phyloP scores from a whole-genome alignment of 2,797 vertebrate species.

The Bufotes viridis region DNA sequence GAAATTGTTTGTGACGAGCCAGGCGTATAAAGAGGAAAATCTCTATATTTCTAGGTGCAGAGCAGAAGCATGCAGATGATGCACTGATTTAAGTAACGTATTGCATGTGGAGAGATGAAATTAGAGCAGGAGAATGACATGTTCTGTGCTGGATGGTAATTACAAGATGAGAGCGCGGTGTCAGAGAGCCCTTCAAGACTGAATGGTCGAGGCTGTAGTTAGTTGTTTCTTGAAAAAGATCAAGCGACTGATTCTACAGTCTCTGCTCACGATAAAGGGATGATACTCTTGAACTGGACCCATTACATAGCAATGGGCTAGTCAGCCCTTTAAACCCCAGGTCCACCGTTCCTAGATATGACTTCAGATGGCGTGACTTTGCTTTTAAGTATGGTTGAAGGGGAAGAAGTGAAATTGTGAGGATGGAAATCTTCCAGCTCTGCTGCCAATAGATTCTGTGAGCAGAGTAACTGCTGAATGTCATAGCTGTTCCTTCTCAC shows the following conservation, averaged over 20 bases:
- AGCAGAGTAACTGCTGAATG: conserved; percentile 19
- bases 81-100: background rate
- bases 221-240: conserved; percentile 39
- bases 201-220: conserved; percentile 10
- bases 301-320: conserved; percentile 24
- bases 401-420: conserved; percentile 29
- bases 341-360: conserved; percentile 53
- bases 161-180: conserved; percentile 5
- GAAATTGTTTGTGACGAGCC: background rate
- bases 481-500: conserved; percentile 16
- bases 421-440: background rate
- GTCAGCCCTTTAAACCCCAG: background rate
- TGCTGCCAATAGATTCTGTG: background rate
- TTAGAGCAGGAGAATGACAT: conserved; percentile 13
- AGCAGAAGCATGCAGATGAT: background rate
- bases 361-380: conserved; percentile 45
- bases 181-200: conserved; percentile 21
- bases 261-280: background rate
- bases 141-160: conserved; percentile 35
- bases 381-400: conserved; percentile 35
- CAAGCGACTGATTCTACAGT: background rate
- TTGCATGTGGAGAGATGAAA: conserved; percentile 11
- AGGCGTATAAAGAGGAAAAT: background rate
- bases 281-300: conserved; percentile 20
- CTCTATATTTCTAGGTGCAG: background rate